Evolutionary conservation across 2,797 vertebrate genomes (phyloP), one percentile per base, ranked within the genome.

Genomic region (Babyrousa celebensis): DNA sequence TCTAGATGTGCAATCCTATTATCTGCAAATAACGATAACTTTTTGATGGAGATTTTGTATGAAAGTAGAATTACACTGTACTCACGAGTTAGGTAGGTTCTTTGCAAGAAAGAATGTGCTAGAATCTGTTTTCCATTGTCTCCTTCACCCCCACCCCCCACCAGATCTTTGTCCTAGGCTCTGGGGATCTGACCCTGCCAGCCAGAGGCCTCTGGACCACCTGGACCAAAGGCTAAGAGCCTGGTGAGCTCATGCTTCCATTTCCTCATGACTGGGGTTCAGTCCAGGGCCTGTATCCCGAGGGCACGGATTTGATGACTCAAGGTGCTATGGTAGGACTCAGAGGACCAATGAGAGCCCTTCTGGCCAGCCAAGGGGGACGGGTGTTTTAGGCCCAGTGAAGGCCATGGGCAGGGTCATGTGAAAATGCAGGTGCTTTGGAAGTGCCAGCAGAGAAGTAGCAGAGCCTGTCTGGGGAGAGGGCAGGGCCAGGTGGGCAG

Each of bases 401-500:
- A 72, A 29, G 52, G 85, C 18, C 77, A 15, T 0, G 3, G 0
- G 0, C 20, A 0, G 0, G n/a, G 84, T 58, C 21, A 12, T 11
- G 12, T 18, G 32, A 36, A 83, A 43, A 12, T 63, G 40, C 17
- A 32, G 40, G 36, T 36, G 54, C 54, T 27, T 62, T 21, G n/a
- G 15, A 56, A 52, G 43, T 60, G 63, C 67, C 65, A 3, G 25
- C 68, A 54, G 67, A 36, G 52, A 25, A 70, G n/a, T 52, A 12
- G 52, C 16, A 56, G 85, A 82, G 16, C 80, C 60, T 7, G 9
- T 71, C 67, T 79, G 43, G 62, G 25, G 40, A 89, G 65, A 23
- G 32, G 3, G 15, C 83, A 21, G 65, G 67, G 12, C 56, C 21
- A 40, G 67, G 60, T 56, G 27, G 20, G 58, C 60, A 40, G 54